Base-by-base conservation (phyloP, 2,888 invertebrate genomes). In the Phlogophora meticulosa region DNA sequence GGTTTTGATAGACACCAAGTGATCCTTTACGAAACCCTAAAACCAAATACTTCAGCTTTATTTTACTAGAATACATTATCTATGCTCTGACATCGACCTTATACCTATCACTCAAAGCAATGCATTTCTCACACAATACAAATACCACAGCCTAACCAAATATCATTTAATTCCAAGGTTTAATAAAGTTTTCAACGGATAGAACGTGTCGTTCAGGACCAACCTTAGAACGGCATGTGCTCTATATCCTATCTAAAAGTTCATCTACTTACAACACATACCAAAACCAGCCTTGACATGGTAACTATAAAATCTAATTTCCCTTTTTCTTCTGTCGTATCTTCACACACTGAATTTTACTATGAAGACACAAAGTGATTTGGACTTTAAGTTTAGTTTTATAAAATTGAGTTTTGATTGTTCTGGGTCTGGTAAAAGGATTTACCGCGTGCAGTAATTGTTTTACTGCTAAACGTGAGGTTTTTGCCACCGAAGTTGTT, bases 161-260 rank as follows among this genome's bases (percentile, higher is more conserved):
- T 66, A 80, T 65, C 62, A 80, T 62, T 67, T 42, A 70, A 66
- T 72, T 40, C 66, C 78, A 78, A 83, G 83, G 83, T 71, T 80
- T 64, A 69, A 59, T 71, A 72, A 71, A 49, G 66, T 71, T 58
- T 80, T 82, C 81, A 73, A 65, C 67, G 38, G 11, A 24, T 65
- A 56, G 52, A 72, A 76, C 76, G 75, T 80, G 78, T 64, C 74
- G 79, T 82, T 85, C 82, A 81, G 76, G 82, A 80, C 77, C 80
- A 81, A 83, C 86, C 84, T 83, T 80, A 72, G 46, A 45, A 46
- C 60, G 78, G 80, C 32, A 85, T 86, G 69, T 84, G 89, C 83
- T 88, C 88, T 76, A 86, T 75, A 84, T 88, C 80, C 64, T 83
- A 87, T 86, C 86, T 83, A 55, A 86, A 82, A 82, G 82, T 64